Conservation (phyloP, 2,888 invertebrate species). For the Tillus elongatus region DNA sequence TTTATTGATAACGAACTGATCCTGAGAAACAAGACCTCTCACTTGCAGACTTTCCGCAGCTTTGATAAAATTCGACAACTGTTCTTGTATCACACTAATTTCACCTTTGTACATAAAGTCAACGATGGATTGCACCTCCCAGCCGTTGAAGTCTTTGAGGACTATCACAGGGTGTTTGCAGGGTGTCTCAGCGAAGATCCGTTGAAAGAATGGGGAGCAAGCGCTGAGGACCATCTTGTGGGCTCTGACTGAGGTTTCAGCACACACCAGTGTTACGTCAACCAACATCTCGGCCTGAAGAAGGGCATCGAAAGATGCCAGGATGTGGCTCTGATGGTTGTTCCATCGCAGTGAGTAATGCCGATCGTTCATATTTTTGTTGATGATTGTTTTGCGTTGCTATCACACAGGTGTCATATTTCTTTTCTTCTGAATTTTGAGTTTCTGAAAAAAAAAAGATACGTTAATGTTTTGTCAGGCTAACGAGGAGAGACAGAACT, state of each 20-base stretch:
- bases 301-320: conserved; percentile 80
- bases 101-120: conserved; percentile 93
- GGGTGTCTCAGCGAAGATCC: conserved; percentile 82
- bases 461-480: conserved; percentile 3
- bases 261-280: conserved; percentile 83
- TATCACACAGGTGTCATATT: conserved; percentile 30
- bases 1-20: conserved; percentile 27
- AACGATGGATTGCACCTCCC: conserved; percentile 82
- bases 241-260: conserved; percentile 75
- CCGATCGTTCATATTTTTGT: conserved; percentile 49
- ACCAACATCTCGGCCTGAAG: conserved; percentile 79
- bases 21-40: conserved; percentile 21
- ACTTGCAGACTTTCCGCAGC: conserved; percentile 80
- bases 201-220: conserved; percentile 79
- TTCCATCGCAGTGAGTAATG: conserved; percentile 91
- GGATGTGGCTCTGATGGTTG: conserved; percentile 83
- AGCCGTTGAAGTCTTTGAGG: conserved; percentile 78
- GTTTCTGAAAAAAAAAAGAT: conserved; percentile 30
- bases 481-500: no score
- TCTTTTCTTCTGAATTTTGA: conserved; percentile 33
- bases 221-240: conserved; percentile 89
- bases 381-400: conserved; percentile 19
- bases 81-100: conserved; percentile 79
- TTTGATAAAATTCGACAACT: conserved; percentile 72
- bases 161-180: conserved; percentile 92